Evolutionary conservation across 2,113 vertebrate genomes (phyloP).

Genomic region (Columba livia): DNA sequence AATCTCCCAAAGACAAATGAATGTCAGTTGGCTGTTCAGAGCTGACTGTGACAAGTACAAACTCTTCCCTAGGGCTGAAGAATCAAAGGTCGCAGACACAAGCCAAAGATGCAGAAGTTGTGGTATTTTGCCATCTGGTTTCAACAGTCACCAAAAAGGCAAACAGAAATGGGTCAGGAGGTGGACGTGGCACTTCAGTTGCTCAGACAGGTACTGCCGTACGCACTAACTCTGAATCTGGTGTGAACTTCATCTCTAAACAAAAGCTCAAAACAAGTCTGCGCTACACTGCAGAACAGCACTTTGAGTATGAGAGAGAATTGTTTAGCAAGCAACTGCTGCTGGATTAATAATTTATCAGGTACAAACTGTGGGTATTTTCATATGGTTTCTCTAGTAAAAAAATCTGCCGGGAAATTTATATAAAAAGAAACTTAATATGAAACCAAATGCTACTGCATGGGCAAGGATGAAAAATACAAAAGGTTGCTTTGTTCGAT

Average conservation of each 20-base stretch:
- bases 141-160: neutral
- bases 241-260: neutral
- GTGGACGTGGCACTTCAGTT: neutral
- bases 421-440: neutral
- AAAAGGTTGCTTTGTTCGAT: neutral
- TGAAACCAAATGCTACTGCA: neutral
- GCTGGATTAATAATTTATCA: slow-evolving; percentile 47
- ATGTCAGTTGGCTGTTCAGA: neutral
- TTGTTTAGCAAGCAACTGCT: slow-evolving; percentile 24
- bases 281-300: neutral
- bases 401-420: neutral
- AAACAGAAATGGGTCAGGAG: neutral
- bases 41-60: neutral
- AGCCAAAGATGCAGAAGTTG: neutral
- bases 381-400: neutral
- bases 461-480: neutral
- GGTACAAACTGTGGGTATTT: slow-evolving; percentile 7
- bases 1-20: slow-evolving; percentile 22
- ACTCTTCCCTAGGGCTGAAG: neutral
- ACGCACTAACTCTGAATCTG: neutral
- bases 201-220: neutral
- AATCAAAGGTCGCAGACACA: neutral
- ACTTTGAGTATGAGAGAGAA: neutral
- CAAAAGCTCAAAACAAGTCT: neutral
- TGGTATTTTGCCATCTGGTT: neutral